Evolutionary conservation across 2,888 invertebrate species (phyloP).

Genomic region (Fragum fragum): DNA sequence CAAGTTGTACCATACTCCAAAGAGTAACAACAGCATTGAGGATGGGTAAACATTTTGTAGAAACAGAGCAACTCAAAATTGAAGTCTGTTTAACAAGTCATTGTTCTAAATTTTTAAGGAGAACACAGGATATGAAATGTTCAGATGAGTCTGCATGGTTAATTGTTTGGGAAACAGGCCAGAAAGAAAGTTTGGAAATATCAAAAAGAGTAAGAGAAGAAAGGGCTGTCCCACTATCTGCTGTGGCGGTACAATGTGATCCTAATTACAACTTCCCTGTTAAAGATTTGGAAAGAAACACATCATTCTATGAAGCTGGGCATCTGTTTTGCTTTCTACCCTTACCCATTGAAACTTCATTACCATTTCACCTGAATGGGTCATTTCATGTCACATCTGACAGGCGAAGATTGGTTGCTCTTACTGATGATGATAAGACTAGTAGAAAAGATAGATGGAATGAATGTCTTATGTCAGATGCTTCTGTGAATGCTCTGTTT

Average conservation of each 20-base stretch:
- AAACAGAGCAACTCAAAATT: constrained; percentile 2
- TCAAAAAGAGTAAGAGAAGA: constrained; percentile 1
- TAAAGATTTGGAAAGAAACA: not conserved
- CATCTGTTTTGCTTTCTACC: constrained; percentile 83
- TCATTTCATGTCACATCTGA: constrained; percentile 82
- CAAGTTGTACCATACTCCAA: not conserved
- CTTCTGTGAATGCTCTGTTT: constrained; percentile 57
- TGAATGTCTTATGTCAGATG: constrained; percentile 54
- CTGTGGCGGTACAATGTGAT: constrained; percentile 74
- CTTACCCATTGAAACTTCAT: constrained; percentile 75
- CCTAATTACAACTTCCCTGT: not conserved
- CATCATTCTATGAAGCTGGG: constrained; percentile 68
- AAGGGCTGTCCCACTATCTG: constrained; percentile 72
- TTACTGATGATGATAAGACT: constrained; percentile 79
- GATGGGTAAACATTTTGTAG: not conserved
- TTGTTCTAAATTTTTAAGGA: not conserved
- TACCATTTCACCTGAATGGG: constrained; percentile 83
- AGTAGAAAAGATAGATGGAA: constrained; percentile 58
- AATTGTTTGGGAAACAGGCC: constrained; percentile 52
- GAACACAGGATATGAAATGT: not conserved
- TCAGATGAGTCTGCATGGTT: constrained; percentile 28
- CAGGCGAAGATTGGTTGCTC: constrained; percentile 73
- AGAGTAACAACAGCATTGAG: not conserved
- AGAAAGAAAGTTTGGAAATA: constrained; percentile 11
- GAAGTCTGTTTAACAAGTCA: not conserved